A percentile compares a stretch with the other conserved stretches of the same genome.
phyloP scores from a whole-genome alignment of 2,888 invertebrate genomes.

The Antitype chi region DNA sequence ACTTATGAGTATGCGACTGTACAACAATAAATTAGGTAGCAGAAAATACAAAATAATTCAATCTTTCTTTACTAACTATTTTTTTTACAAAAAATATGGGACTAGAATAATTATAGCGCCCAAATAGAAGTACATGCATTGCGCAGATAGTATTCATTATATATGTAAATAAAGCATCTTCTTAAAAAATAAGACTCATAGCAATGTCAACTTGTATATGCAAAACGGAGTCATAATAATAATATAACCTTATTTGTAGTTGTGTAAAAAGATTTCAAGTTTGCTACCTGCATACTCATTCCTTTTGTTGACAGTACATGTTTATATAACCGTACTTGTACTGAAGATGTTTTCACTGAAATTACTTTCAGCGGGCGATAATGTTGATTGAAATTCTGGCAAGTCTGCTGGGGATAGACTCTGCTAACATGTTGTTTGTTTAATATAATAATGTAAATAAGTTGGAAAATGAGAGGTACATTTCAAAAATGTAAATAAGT shows the following conservation, averaged over 20 bases:
- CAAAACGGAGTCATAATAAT: background rate
- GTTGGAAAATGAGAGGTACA: background rate
- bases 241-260: background rate
- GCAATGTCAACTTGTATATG: no score
- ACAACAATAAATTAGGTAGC: background rate
- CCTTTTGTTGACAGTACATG: slow-evolving; percentile 29
- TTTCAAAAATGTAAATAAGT: no score
- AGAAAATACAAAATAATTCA: background rate
- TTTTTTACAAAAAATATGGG: background rate
- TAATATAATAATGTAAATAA: slow-evolving; percentile 16
- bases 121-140: background rate
- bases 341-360: slow-evolving; percentile 47
- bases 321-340: slow-evolving; percentile 43
- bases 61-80: background rate
- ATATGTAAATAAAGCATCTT: no score
- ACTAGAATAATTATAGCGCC: background rate
- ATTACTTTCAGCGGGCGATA: slow-evolving; percentile 48
- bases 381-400: slow-evolving; percentile 51
- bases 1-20: no score
- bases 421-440: slow-evolving; percentile 16
- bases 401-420: slow-evolving; percentile 14
- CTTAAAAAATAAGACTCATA: background rate
- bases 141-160: no score
- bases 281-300: slow-evolving; percentile 10
- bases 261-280: no score